phyloP scores from a whole-genome alignment of 2,888 invertebrate species.

The Tenthredo notha region DNA sequence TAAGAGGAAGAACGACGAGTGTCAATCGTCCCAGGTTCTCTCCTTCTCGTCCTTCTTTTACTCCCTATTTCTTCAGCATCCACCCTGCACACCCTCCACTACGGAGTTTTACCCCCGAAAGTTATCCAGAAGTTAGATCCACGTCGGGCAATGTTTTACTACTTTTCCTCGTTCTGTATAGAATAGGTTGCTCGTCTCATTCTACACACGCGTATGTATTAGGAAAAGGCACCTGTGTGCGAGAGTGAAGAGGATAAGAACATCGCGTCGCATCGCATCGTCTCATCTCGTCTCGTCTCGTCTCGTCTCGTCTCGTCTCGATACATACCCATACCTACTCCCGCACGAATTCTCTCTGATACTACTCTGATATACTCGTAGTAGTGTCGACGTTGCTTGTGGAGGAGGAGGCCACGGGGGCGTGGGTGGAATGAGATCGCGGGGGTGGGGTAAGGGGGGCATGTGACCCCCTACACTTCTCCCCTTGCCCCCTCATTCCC shows the following conservation, averaged over 20 bases:
- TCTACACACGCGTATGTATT: neutral
- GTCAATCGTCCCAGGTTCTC: conserved; percentile 59
- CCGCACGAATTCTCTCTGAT: neutral
- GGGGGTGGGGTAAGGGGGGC: conserved; percentile 60
- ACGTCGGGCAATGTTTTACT: conserved; percentile 54
- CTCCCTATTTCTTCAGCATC: too few species aligned
- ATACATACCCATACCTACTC: conserved; percentile 5
- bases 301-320: neutral
- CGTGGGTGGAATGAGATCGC: conserved; percentile 75
- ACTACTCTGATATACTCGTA: neutral
- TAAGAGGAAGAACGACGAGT: neutral
- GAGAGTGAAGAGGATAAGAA: neutral
- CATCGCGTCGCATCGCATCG: neutral
- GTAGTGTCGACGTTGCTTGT: conserved; percentile 49
- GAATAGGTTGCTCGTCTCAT: neutral
- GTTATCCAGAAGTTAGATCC: conserved; percentile 45
- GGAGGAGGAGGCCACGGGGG: conserved; percentile 74
- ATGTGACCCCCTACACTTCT: conserved; percentile 20
- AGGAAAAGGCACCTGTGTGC: conserved; percentile 2
- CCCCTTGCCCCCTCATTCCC: neutral
- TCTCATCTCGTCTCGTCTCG: neutral
- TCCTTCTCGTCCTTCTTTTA: neutral
- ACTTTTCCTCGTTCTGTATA: conserved; percentile 47
- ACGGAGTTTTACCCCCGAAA: conserved; percentile 5
- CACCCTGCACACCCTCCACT: neutral